Base-by-base conservation (phyloP, 2,113 vertebrate genomes). In the Neodon shergylaensis region DNA sequence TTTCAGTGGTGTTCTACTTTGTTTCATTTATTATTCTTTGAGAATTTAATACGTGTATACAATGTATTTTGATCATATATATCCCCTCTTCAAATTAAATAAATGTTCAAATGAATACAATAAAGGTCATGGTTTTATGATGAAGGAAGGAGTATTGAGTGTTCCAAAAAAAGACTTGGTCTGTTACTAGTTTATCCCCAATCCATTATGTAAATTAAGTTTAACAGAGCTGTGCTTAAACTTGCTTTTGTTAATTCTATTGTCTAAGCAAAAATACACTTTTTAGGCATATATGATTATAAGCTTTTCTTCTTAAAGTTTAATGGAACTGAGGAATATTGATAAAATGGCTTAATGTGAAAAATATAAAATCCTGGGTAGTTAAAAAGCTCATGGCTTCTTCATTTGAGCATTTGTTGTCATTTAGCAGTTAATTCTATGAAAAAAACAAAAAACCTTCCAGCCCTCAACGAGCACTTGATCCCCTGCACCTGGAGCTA, bases 311-410 rank as follows among this genome's bases (percentile, higher is more conserved):
- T 72, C n/a, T 76, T 73, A 70, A 49, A 93, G 11, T 87, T 83
- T 96, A 68, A 61, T 70, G 10, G 8, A 19, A 61, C 17, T 90
- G 22, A 87, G 31, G 63, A 19, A 78, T 31, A 58, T 22, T 93
- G 63, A 97, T 72, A 95, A 89, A 89, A 96, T 65, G 33, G 10
- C 31, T 89, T 91, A 72, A 87, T 78, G 10, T 49, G 82, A 86
- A 81, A 76, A 31, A 22, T 87, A 11, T 91, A 79, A 93, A 90
- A 66, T 61, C 68, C 92, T 39, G 33, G 26, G 12, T 52, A 73
- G 33, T 79, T 74, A 86, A 2, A 81, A 76, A 88, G 87, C 6
- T 90, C 33, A 81, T 19, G 31, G 6, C 5, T 87, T 92, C 66
- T 92, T 76, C 47, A 31, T 79, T 65, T 91, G 68, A 58, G 16